Evolutionary conservation across 2,797 vertebrate genomes (phyloP), one percentile per base, ranked within the genome.

Genomic region (Zenarchopterus dispar): DNA sequence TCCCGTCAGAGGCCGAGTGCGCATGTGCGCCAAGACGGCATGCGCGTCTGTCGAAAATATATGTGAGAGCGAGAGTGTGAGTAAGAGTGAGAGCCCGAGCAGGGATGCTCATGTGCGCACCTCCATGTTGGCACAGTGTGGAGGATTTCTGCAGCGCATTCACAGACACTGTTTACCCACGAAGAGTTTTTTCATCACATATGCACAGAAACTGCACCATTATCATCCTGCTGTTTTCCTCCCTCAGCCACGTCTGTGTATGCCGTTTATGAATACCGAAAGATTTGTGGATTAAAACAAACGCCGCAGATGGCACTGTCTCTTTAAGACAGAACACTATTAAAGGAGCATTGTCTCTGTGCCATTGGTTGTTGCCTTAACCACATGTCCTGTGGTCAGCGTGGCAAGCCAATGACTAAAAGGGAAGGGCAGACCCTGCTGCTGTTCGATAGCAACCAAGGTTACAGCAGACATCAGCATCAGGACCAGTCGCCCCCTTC

Each of bases 391-490:
- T 82, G 84, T 90, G 88, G 92, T 89, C 89, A 86, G 82, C 89
- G 81, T 36, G 67, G 70, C 42, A 61, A 92, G 67, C 93, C 93
- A 94, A 94, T 94, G 78, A 84, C 64, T 84, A 75, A 84, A 85
- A 85, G 77, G 80, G 73, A 91, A 89, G 82, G 92, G 86, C 89
- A 93, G 92, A 91, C 80, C 91, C 86, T 93, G 88, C 92, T 93
- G 85, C 89, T 84, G 90, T 83, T 91, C 89, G 88, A 89, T 94
- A 94, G 93, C 93, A 94, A 94, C 93, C 92, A 92, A 94, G 93
- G 93, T 93, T 94, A 93, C 79, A 92, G 92, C 85, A 92, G 86
- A 90, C 89, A 92, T 89, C 90, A 91, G 92, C 91, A 93, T 92
- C 92, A 91, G 90, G 87, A 89, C 88, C 90, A 22, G 22, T 63